A percentile compares a stretch with the other conserved stretches of the same genome.
phyloP scores from a whole-genome alignment of 2,888 invertebrate species.

The Rhogogaster chlorosoma region DNA sequence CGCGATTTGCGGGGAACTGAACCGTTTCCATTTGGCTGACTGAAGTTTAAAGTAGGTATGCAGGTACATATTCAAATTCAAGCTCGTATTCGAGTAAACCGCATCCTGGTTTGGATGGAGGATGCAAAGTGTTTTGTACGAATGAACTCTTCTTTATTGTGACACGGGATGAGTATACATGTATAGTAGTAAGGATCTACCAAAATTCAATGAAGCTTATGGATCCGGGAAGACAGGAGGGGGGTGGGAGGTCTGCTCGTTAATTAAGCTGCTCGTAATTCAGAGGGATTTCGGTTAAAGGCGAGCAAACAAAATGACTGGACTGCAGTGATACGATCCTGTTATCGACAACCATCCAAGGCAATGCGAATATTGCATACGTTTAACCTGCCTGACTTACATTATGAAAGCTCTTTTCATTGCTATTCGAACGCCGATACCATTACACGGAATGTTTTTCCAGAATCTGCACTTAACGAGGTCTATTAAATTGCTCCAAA shows the following conservation, averaged over 20 bases:
- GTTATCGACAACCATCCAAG: conserved; percentile 13
- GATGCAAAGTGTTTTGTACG: not conserved
- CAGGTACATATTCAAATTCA: not conserved
- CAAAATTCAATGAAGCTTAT: conserved; percentile 17
- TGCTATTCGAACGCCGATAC: not conserved
- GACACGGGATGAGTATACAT: not conserved
- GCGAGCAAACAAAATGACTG: conserved; percentile 27
- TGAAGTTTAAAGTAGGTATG: not conserved
- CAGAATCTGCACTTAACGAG: not conserved
- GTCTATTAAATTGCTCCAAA: not conserved
- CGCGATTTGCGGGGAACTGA: conserved; percentile 6
- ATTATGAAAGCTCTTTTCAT: not conserved
- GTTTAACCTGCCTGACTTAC: not conserved
- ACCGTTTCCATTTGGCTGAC: conserved; percentile 11
- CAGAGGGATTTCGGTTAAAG: conserved; percentile 19
- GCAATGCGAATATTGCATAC: conserved; percentile 16
- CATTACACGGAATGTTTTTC: not conserved
- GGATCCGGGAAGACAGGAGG: not conserved
- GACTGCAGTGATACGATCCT: not conserved
- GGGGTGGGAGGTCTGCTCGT: not conserved
- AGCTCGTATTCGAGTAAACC: not conserved
- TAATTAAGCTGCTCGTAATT: conserved; percentile 30
- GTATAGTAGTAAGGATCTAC: not conserved
- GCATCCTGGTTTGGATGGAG: not conserved
- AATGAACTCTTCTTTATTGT: not conserved